These are phyloP conservation scores for Pipistrellus pipistrellus DNA, from an alignment of 2,797 vertebrate genomes.

Conservation along the genomic window DNA sequence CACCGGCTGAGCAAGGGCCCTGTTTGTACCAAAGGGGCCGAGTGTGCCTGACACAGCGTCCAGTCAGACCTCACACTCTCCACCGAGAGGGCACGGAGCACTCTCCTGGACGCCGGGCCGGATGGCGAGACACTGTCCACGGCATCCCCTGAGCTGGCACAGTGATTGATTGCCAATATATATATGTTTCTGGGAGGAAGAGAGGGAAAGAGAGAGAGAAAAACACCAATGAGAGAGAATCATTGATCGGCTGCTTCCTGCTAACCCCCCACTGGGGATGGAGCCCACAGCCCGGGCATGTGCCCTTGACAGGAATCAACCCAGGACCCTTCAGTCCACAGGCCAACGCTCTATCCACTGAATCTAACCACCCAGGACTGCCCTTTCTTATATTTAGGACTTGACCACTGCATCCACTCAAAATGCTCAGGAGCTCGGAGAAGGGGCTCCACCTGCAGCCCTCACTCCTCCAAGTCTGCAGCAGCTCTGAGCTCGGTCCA, in stretches of 20 bases:
- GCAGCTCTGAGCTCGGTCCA: neutral
- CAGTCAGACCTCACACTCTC: neutral
- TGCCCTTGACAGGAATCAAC: too few species aligned
- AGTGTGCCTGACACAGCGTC: neutral
- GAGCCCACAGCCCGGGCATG: too few species aligned
- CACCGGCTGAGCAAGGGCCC: neutral
- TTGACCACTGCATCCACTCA: neutral
- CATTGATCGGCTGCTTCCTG: too few species aligned
- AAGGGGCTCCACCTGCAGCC: neutral
- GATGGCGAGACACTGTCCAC: neutral
- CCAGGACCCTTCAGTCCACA: too few species aligned
- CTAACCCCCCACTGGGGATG: too few species aligned
- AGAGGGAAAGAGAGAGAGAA: too few species aligned
- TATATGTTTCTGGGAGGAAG: too few species aligned
- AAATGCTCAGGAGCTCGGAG: neutral
- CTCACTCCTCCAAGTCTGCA: too few species aligned
- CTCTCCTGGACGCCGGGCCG: neutral
- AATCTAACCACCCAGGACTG: too few species aligned
- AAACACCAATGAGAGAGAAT: too few species aligned
- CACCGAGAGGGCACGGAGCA: neutral
- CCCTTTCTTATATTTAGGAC: neutral
- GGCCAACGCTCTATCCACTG: too few species aligned
- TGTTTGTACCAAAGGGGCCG: neutral
- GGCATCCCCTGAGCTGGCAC: neutral
- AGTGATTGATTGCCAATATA: neutral